Evolutionary conservation across 1,140 invertebrate species (phyloP).

Genomic region (Odontomachus brunneus): DNA sequence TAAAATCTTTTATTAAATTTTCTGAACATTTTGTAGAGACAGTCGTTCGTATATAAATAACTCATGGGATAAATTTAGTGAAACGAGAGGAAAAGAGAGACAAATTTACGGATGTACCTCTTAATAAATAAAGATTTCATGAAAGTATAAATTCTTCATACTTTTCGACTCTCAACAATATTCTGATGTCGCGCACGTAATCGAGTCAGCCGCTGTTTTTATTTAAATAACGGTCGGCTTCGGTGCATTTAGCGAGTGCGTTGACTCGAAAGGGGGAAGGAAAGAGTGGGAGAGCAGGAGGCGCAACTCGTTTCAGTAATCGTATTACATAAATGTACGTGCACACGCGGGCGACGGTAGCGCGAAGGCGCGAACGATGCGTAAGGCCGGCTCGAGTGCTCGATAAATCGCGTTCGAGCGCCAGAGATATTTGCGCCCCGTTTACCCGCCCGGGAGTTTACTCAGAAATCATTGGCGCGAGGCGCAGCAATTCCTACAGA

Average conservation of each 20-base stretch:
- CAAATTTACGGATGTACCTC: neutral
- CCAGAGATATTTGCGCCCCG: conserved; percentile 62
- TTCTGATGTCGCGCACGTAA: conserved; percentile 3
- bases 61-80: no score
- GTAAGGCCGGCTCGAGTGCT: conserved; percentile 42
- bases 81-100: neutral
- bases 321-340: conserved; percentile 59
- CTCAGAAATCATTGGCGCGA: conserved; percentile 51
- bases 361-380: conserved; percentile 35
- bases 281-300: neutral
- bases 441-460: conserved; percentile 56
- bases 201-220: conserved; percentile 43
- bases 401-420: conserved; percentile 64
- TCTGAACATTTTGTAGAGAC: neutral
- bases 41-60: neutral
- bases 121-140: conserved; percentile 25
- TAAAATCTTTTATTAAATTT: neutral
- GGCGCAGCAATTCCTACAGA: conserved; percentile 29
- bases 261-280: conserved; percentile 16
- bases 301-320: conserved; percentile 59
- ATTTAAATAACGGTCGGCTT: conserved; percentile 39
- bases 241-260: conserved; percentile 35
- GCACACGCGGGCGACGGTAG: conserved; percentile 22
- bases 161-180: neutral
- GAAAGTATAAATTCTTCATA: conserved; percentile 6